Evolutionary conservation across 2,797 vertebrate species (phyloP).

Genomic region (Manis pentadactyla): DNA sequence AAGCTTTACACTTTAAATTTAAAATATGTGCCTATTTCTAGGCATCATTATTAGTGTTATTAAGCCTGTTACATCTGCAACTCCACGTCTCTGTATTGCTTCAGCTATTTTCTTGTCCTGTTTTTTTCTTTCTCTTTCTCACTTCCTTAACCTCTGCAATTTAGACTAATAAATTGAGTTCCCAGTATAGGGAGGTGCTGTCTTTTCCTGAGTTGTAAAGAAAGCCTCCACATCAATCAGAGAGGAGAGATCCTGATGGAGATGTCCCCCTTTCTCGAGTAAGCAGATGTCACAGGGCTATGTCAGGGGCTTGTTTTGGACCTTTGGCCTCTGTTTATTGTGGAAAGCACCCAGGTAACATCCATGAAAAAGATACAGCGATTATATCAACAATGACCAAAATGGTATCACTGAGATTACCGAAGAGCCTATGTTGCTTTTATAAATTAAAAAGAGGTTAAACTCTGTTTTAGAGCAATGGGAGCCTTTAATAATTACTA

Average conservation of each 20-base stretch:
- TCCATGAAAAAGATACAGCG: not conserved
- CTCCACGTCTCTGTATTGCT: not conserved
- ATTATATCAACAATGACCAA: not conserved
- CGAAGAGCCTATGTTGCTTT: not conserved
- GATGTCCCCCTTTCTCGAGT: not conserved
- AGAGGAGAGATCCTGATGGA: slow-evolving; percentile 43
- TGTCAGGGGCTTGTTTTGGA: not conserved
- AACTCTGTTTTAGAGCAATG: not conserved
- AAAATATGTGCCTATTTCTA: not conserved
- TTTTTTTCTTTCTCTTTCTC: not conserved
- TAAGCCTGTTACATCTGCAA: not conserved
- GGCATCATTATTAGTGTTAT: not conserved
- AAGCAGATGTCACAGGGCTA: slow-evolving; percentile 16
- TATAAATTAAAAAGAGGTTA: not conserved
- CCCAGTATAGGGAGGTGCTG: not conserved
- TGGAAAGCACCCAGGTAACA: not conserved
- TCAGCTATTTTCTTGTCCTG: not conserved
- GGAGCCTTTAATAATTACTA: slow-evolving; percentile 12
- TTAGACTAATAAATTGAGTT: slow-evolving; percentile 74
- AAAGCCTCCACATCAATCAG: slow-evolving; percentile 77
- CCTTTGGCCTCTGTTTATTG: not conserved
- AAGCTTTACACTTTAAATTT: not conserved
- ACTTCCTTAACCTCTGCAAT: slow-evolving; percentile 60
- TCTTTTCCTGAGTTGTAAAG: slow-evolving; percentile 61
- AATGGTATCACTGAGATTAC: not conserved